A percentile compares a stretch with the other conserved stretches of the same genome.
phyloP scores from a whole-genome alignment of 2,797 vertebrate species.

The Silurus aristotelis region DNA sequence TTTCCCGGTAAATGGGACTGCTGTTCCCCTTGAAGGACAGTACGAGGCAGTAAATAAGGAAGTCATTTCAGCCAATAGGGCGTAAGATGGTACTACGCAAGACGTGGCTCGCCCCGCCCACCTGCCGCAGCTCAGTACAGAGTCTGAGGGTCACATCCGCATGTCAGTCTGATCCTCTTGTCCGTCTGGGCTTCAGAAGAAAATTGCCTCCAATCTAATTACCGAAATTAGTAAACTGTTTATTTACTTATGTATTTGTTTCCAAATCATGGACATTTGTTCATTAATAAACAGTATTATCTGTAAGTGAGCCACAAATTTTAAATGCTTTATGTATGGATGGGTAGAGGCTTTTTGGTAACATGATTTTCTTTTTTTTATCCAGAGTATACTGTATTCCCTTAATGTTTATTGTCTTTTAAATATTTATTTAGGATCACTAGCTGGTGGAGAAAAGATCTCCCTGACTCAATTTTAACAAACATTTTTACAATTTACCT shows the following conservation, averaged over 20 bases:
- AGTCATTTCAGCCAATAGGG: slow-evolving; percentile 65
- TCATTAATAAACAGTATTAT: not conserved
- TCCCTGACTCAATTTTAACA: too few species aligned
- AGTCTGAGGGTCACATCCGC: not conserved
- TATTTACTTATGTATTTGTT: too few species aligned
- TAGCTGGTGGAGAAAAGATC: too few species aligned
- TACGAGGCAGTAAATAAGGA: slow-evolving; percentile 57
- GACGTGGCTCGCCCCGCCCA: slow-evolving; percentile 14
- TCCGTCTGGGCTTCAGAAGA: not conserved
- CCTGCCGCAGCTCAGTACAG: not conserved
- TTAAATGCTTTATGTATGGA: too few species aligned
- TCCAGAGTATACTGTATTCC: too few species aligned
- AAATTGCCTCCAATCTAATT: not conserved
- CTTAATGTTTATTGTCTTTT: too few species aligned
- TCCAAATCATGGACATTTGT: too few species aligned
- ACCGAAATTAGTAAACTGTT: not conserved
- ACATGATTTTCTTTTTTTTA: too few species aligned
- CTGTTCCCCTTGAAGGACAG: not conserved
- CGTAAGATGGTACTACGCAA: not conserved
- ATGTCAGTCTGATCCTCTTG: too few species aligned
- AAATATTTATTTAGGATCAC: too few species aligned
- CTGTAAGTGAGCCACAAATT: not conserved
- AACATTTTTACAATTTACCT: too few species aligned
- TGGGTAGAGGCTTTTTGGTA: too few species aligned
- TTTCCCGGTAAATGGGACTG: not conserved